Percentiles rank a stretch among this genome's conserved stretches.
Conservation (phyloP, 2,113 vertebrate genomes). For the Redunca redunca region DNA sequence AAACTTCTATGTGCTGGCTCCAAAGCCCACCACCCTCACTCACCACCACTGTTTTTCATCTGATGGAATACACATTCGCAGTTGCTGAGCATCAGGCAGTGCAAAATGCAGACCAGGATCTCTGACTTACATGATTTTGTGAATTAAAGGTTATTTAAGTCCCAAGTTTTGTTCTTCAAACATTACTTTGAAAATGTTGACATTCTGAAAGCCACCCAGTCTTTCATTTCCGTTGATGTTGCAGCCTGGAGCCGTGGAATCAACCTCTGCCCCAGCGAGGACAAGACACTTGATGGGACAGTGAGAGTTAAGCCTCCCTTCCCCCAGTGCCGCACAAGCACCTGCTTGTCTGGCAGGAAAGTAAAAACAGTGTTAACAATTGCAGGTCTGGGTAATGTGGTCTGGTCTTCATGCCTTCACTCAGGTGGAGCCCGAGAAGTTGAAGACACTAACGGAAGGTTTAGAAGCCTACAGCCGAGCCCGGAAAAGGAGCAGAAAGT, state of each 20-base stretch:
- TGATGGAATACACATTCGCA: not conserved
- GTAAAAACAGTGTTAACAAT: constrained; percentile 31
- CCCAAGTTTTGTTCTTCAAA: constrained; percentile 16
- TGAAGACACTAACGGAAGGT: constrained; percentile 97
- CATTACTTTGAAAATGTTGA: constrained; percentile 31
- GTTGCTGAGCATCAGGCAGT: not conserved
- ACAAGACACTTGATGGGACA: not conserved
- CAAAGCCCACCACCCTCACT: not conserved
- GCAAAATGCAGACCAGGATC: not conserved
- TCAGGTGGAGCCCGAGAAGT: constrained; percentile 96
- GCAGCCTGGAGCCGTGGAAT: not conserved
- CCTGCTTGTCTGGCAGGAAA: constrained; percentile 47
- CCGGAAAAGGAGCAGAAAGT: constrained; percentile 95
- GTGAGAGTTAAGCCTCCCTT: not conserved
- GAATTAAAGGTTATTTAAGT: constrained; percentile 5
- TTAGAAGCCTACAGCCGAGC: constrained; percentile 94
- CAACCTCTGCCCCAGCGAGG: not conserved
- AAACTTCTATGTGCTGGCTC: not conserved
- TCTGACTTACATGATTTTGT: not conserved
- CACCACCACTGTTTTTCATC: fast-evolving
- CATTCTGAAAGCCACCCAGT: not conserved
- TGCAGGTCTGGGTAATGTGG: constrained; percentile 76
- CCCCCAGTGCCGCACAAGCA: not conserved
- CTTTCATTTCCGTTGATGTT: not conserved
- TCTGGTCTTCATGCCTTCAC: constrained; percentile 79